Evolutionary conservation across 2,888 invertebrate genomes (phyloP), one percentile per base, ranked within the genome.

Genomic region (Amblyteles armatorius): DNA sequence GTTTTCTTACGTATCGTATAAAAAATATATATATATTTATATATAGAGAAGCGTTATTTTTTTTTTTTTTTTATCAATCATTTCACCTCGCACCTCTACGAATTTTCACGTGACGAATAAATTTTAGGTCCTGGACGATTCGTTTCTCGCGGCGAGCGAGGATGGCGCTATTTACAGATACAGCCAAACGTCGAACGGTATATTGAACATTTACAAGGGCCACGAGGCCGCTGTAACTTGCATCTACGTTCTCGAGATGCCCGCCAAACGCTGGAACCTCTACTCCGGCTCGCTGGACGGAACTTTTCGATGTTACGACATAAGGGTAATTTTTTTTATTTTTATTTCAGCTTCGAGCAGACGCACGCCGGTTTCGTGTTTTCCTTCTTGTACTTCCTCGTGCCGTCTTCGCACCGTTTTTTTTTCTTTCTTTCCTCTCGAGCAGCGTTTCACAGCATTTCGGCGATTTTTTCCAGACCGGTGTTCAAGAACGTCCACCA

Each of bases 201-300:
- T 95, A 60, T 88, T 95, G 67, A 94, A 94, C 85, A 95, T 95
- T n/a, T 93, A 96, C 76, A 93, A 95, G 72, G 95, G 96, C 4
- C 95, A 96, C 63, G 94, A 95, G 84, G 93, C 95, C 9, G 95
- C 96, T 0, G 95, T 96, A 9, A 96, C 96, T 0, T 96, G 96
- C 86, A 93, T 96, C 16, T 95, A 95, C 33, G 94, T 96, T 40
- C 94, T 94, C 36, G 94, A 94, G 71, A 85, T 84, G 36, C 89
- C 90, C 16, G 67, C 83, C 9, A 94, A 94, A 84, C 94, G 94
- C 65, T 95, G 95, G 57, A 94, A 95, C 19, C 94, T 96, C 1
- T 96, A 95, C 85, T 95, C 96, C 0, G 96, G 96, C 1, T 96
- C 96, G 0, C 92, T 96, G 74, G 96, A 96, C 90, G 95, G 95